Evolutionary conservation across 2,888 invertebrate species (phyloP).

Genomic region (Thecocarcelia acutangulata): DNA sequence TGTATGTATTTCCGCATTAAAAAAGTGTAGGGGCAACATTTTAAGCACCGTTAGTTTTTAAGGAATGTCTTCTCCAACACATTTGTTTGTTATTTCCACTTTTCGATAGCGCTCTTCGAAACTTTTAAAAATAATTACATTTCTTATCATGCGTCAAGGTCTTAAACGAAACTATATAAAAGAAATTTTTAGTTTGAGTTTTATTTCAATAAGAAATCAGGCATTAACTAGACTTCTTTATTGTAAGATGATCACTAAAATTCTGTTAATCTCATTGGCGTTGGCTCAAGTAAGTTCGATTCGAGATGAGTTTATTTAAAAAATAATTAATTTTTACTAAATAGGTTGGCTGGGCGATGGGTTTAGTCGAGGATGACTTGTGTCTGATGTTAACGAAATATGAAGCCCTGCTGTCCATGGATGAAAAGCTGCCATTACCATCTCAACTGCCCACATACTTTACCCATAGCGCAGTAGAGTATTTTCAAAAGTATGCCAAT

Average conservation of each 20-base stretch:
- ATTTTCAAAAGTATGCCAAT: constrained; percentile 39
- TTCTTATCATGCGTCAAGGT: neutral
- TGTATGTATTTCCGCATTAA: no score
- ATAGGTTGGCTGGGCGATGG: constrained; percentile 15
- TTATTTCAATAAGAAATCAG: neutral
- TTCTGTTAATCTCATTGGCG: constrained; percentile 17
- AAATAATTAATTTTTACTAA: neutral
- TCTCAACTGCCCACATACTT: constrained; percentile 46
- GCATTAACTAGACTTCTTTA: neutral
- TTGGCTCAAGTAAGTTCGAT: constrained; percentile 19
- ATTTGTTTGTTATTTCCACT: no score
- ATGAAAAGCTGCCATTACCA: constrained; percentile 15
- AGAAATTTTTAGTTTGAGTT: constrained; percentile 1
- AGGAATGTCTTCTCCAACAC: no score
- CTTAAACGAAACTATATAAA: constrained; percentile 16
- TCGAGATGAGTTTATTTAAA: no score
- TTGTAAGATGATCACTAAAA: constrained; percentile 6
- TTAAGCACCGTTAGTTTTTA: no score
- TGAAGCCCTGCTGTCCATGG: constrained; percentile 9
- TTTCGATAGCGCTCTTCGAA: neutral
- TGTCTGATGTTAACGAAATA: constrained; percentile 31
- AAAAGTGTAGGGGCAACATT: no score
- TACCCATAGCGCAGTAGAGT: constrained; percentile 29
- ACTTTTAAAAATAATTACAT: neutral
- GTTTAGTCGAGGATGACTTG: constrained; percentile 1